Base-by-base conservation (phyloP, 1,140 invertebrate genomes). In the Matsumurasca onukii region DNA sequence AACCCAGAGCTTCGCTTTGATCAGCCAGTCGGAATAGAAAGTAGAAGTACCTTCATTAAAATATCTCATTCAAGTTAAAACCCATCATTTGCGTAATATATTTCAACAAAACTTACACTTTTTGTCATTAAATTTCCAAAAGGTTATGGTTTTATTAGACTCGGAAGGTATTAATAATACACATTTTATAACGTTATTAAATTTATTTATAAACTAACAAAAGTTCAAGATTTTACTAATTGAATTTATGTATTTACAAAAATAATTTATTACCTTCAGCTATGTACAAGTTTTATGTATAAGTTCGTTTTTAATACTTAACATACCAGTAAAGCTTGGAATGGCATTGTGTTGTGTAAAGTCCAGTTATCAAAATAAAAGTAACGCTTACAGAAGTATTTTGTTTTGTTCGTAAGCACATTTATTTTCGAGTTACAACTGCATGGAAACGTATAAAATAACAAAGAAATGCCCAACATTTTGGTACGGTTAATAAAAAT, bases 181-280 rank as follows among this genome's bases (percentile, higher is more conserved):
- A n/a, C n/a, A n/a, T n/a, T n/a, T n/a, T n/a, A n/a, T n/a, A n/a
- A n/a, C n/a, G n/a, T n/a, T n/a, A n/a, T n/a, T n/a, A n/a, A n/a
- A n/a, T n/a, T n/a, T n/a, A n/a, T n/a, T n/a, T n/a, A n/a, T n/a
- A n/a, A n/a, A n/a, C n/a, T n/a, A n/a, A n/a, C n/a, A n/a, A n/a
- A n/a, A n/a, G n/a, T n/a, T n/a, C n/a, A n/a, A n/a, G n/a, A n/a
- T n/a, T n/a, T n/a, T n/a, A 52, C 49, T 52, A 52, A 52, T 52
- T 12, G 22, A 52, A 24, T 27, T 24, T 27, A 25, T 27, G 3
- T 59, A 59, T 59, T 22, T 59, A 59, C 55, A 59, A 59, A 59
- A 59, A 59, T 59, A 59, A 59, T 59, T 59, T 59, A 59, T 59
- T 59, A 59, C 25, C 55, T 27, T 59, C 34, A 59, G 22, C 25